phyloP scores from a whole-genome alignment of 2,113 vertebrate genomes.

The Puma concolor region DNA sequence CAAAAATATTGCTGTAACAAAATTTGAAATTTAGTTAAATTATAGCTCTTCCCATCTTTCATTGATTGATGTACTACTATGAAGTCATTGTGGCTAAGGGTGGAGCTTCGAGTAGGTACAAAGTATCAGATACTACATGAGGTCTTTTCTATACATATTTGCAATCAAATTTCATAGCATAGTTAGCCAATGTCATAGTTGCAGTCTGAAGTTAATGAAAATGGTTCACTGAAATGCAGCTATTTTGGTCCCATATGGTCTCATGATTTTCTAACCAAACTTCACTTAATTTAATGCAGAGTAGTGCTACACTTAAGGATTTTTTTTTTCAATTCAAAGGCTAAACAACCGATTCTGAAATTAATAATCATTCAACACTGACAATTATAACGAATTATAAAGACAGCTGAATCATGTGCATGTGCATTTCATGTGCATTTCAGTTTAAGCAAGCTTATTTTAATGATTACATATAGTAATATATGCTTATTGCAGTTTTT shows the following conservation, averaged over 20 bases:
- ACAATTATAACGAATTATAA: neutral
- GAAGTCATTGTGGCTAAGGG: neutral
- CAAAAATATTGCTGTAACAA: neutral
- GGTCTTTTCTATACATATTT: neutral
- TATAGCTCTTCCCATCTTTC: neutral
- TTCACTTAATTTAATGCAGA: neutral
- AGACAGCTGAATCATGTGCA: neutral
- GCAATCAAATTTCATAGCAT: neutral
- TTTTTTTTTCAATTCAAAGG: neutral
- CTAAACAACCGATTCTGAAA: neutral
- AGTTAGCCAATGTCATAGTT: neutral
- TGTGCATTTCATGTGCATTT: neutral
- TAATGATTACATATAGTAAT: neutral
- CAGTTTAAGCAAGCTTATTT: neutral
- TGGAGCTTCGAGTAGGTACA: neutral
- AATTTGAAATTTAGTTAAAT: neutral
- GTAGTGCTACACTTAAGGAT: neutral
- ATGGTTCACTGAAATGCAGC: neutral
- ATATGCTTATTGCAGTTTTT: neutral
- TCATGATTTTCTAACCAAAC: neutral
- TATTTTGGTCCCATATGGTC: neutral
- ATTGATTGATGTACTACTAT: neutral
- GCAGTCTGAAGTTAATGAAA: neutral
- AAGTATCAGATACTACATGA: accelerated
- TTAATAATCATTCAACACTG: neutral